Conservation (phyloP, 2,888 invertebrate species). For the Cistogaster globosa region DNA sequence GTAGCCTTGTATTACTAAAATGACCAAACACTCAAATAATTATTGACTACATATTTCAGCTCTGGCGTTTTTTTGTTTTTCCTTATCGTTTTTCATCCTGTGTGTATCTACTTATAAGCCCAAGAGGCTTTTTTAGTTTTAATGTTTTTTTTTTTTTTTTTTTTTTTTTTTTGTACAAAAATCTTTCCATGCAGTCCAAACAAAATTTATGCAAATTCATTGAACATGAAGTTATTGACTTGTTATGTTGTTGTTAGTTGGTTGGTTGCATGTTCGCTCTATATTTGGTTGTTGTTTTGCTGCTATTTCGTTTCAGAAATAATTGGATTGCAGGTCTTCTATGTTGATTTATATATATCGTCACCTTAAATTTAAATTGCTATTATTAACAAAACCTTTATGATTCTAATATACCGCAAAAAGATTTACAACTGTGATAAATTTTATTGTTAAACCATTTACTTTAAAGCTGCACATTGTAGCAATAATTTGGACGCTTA, state of each 20-base stretch:
- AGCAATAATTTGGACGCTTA: too few relatives aligned
- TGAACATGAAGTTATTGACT: conserved; percentile 62
- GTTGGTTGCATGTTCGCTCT: conserved; percentile 28
- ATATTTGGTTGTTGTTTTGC: conserved; percentile 38
- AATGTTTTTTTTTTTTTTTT: not conserved
- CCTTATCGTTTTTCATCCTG: conserved; percentile 21
- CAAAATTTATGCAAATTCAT: conserved; percentile 67
- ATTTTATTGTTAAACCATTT: too few relatives aligned
- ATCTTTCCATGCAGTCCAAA: conserved; percentile 40
- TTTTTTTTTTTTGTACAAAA: conserved; percentile 13
- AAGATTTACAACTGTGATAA: too few relatives aligned
- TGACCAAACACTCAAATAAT: conserved; percentile 42
- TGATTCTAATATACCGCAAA: too few relatives aligned
- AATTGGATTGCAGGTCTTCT: conserved; percentile 68
- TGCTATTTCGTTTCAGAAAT: conserved; percentile 59
- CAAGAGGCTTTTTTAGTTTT: conserved; percentile 21
- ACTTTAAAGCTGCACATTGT: too few relatives aligned
- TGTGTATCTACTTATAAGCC: conserved; percentile 31
- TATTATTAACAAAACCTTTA: too few relatives aligned
- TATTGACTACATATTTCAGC: conserved; percentile 62
- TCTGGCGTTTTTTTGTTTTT: conserved; percentile 20
- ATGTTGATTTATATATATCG: conserved; percentile 19
- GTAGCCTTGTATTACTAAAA: conserved; percentile 17
- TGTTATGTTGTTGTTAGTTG: conserved; percentile 34
- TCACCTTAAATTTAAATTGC: too few relatives aligned